Percentiles rank a stretch among this genome's conserved stretches.
Conservation (phyloP, 2,888 invertebrate genomes). For the Zhuqinia jingwanae region DNA sequence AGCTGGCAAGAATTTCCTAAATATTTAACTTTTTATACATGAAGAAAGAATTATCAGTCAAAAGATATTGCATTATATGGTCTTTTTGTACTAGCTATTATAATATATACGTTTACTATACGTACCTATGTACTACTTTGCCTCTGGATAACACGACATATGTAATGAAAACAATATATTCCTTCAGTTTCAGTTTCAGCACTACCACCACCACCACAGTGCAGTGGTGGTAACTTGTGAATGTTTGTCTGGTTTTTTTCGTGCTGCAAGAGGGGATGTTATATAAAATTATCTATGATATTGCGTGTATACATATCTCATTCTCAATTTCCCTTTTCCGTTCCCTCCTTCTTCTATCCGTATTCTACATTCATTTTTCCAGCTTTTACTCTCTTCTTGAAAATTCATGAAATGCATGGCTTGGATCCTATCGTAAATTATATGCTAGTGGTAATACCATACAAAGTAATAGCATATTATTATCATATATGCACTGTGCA, state of each 20-base stretch:
- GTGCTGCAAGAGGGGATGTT: too few relatives aligned
- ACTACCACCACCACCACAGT: not conserved
- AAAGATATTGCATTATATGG: not conserved
- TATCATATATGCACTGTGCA: not conserved
- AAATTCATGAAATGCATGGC: constrained; percentile 8
- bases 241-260: too few relatives aligned
- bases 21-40: constrained; percentile 37
- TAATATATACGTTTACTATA: too few relatives aligned
- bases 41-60: constrained; percentile 5
- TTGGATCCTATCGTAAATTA: not conserved
- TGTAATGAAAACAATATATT: too few relatives aligned
- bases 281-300: not conserved
- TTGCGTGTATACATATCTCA: not conserved
- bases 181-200: too few relatives aligned
- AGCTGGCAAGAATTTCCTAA: constrained; percentile 54
- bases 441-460: not conserved
- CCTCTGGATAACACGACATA: too few relatives aligned
- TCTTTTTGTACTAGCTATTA: not conserved
- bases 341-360: not conserved
- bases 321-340: constrained; percentile 9
- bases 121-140: too few relatives aligned
- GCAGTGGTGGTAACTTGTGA: too few relatives aligned
- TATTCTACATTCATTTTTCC: not conserved
- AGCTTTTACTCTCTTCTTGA: not conserved
- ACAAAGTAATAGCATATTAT: not conserved